Evolutionary conservation across 1,140 invertebrate genomes (phyloP), one percentile per base, ranked within the genome.

Genomic region (Lasioglossum albipes): DNA sequence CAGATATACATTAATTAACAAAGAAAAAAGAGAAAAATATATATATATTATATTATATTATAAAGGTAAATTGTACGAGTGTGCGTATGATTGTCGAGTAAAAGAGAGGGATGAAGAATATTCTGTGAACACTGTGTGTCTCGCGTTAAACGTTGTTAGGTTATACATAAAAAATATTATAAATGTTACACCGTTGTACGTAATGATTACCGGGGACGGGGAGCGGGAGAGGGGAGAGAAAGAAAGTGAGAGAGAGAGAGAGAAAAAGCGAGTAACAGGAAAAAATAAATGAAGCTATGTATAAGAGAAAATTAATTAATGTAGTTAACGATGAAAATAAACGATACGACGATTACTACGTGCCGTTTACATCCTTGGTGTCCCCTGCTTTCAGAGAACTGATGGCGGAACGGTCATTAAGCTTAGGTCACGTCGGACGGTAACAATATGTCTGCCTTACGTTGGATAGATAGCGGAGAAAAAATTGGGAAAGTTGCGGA

Each of bases 141-240:
- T 59, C 87, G 88, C 87, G 91, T 91, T 93, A 91, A 90, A 90
- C 91, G 90, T 92, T 92, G 89, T 92, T 92, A 92, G 90, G 89
- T 92, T 90, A 91, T 90, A 88, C 77, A 73, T 85, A 92, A 54
- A 87, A 90, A 90, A 92, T 92, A 92, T 91, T 91, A 91, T 92
- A 91, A 92, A 93, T 93, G 92, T 93, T 93, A 91, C 72, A 89
- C 87, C 87, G 90, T 92, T 92, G 87, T 92, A 92, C 89, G 92
- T 93, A 91, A 91, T 90, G 88, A 90, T 90, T 90, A 91, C 88
- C 83, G 88, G 86, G 85, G 18, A 54, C 4, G 13, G 52, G 18
- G 52, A 54, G 52, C 2, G 18, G 52, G 18, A 20, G 18, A 7
- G 18, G 52, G 4, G 13, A 16, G 52, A 54, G 52, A 54, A 12